A percentile compares a stretch with the other conserved stretches of the same genome.
Evolutionary conservation across 2,888 invertebrate genomes (phyloP).

Genomic region (Tenthredo livida): DNA sequence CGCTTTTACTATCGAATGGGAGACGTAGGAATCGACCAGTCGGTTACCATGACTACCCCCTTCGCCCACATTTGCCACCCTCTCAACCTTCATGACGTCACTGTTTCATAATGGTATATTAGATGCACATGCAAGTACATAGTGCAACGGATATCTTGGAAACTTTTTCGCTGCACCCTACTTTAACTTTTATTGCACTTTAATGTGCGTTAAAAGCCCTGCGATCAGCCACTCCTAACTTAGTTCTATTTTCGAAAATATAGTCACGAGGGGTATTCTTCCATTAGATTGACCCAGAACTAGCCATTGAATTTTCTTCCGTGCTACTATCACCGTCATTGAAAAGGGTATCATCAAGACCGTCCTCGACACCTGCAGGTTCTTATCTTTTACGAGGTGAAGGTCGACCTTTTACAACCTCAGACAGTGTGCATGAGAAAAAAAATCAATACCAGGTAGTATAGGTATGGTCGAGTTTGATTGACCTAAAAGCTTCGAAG

Average conservation of each 20-base stretch:
- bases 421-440: neutral
- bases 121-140: neutral
- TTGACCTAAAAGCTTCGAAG: conserved; percentile 44
- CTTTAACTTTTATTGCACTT: neutral
- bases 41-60: conserved; percentile 70
- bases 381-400: neutral
- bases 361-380: neutral
- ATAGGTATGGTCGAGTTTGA: neutral
- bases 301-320: neutral
- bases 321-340: neutral
- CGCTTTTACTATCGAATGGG: conserved; percentile 57
- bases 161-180: neutral
- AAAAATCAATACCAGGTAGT: conserved; percentile 11
- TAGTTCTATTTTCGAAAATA: neutral
- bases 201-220: neutral
- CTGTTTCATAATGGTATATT: conserved; percentile 27
- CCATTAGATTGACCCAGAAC: neutral
- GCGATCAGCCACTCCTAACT: neutral
- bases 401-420: neutral
- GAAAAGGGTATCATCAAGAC: neutral
- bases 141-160: conserved; percentile 4
- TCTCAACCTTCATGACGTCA: conserved; percentile 56
- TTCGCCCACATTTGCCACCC: conserved; percentile 59
- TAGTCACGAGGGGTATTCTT: neutral
- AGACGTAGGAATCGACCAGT: conserved; percentile 71